Base-by-base conservation (phyloP, 2,113 vertebrate species). In the Patagioenas fasciata region DNA sequence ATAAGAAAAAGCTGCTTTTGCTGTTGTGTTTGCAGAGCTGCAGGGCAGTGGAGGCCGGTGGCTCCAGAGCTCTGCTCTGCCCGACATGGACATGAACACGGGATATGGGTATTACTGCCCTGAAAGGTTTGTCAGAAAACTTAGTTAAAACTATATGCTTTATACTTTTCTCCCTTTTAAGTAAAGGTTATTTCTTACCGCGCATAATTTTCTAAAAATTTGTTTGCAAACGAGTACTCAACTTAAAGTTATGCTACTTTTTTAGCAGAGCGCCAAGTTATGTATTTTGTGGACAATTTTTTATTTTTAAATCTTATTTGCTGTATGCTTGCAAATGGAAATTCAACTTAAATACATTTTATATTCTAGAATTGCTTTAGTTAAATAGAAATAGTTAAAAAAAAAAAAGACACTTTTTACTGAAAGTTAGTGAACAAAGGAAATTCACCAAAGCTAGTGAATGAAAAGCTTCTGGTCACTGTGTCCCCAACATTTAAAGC, bases 11-110 rank as follows among this genome's bases (percentile, higher is more conserved):
- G 47, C 8, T 7, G 4, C 2, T 54, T 89, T 47, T 34, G 80
- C 56, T 25, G 6, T 7, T 32, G n/a, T 7, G 4, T 73, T 56
- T 20, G 10, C 10, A 1, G 1, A 9, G 48, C 25, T 73, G 34
- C n/a, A 6, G 1, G 6, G 19, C 29, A 13, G 8, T 23, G 0
- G 0, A 7, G 34, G 48, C 31, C 25, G 6, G 4, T 4, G 47
- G 32, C 48, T 64, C 42, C 32, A 17, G 38, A 58, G 32, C 77
- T 5, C 29, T n/a, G 15, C 40, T 32, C 64, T 66, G 50, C 38
- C 2, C 1, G 20, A 13, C 28, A 1, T 5, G 48, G 10, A 50
- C 25, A 53, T 3, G 17, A 56, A 15, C 40, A 25, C 11, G 7
- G 44, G 6, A 2, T 15, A 4, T 10, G 8, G 24, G 13, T 40